Evolutionary conservation across 37 sponge, comb jelly and placozoan species (phyloP).

Genomic region (Haliclona indistincta): DNA sequence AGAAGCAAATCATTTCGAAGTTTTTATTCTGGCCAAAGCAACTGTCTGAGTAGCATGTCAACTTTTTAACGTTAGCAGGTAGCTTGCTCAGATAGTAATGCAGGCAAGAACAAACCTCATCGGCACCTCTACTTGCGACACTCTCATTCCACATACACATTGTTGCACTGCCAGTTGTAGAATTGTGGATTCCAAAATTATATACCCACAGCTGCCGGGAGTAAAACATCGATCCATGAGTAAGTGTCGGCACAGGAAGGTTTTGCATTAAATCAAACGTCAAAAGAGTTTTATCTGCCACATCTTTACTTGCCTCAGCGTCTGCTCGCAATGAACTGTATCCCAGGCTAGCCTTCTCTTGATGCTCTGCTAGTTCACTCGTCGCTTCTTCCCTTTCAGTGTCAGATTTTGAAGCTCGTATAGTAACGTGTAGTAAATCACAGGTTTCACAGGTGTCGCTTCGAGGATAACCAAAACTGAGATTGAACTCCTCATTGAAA

Average conservation of each 20-base stretch:
- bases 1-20: constrained; percentile 34
- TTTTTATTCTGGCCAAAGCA: constrained; percentile 53
- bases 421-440: constrained; percentile 31
- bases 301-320: constrained; percentile 3
- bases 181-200: constrained; percentile 50
- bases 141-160: constrained; percentile 39
- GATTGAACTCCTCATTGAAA: constrained; percentile 55
- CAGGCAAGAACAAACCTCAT: constrained; percentile 16
- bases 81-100: constrained; percentile 2
- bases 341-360: constrained; percentile 35
- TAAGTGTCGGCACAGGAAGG: constrained; percentile 43
- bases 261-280: constrained; percentile 56
- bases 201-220: constrained; percentile 48
- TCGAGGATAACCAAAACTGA: constrained; percentile 47
- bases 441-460: constrained; percentile 56
- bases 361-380: constrained; percentile 30
- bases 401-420: constrained; percentile 10
- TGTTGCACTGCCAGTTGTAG: neutral
- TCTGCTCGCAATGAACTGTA: constrained; percentile 39
- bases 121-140: constrained; percentile 25
- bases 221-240: constrained; percentile 42
- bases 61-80: neutral
- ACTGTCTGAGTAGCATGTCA: constrained; percentile 42
- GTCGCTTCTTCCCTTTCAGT: neutral
- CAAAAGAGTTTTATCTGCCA: constrained; percentile 5